phyloP scores from a whole-genome alignment of 2,888 invertebrate species.

The Apamea epomidion region DNA sequence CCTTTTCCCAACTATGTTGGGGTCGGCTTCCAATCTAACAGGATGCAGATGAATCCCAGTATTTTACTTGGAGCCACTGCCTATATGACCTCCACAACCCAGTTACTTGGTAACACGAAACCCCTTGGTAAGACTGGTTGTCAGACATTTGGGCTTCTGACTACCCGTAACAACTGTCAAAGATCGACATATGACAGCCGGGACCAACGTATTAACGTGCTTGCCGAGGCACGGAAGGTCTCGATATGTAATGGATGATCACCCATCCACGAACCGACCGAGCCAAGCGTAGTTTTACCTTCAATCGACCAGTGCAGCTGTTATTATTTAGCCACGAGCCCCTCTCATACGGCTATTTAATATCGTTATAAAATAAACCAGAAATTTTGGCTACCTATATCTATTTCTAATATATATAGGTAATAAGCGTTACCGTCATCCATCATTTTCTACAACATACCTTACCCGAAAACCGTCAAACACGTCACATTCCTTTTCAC shows the following conservation, averaged over 20 bases:
- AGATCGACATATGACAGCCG: neutral
- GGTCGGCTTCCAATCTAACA: neutral
- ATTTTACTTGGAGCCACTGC: neutral
- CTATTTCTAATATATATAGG: too few species aligned
- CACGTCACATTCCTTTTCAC: slow-evolving; percentile 26
- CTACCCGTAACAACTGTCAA: neutral
- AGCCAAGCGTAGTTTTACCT: neutral
- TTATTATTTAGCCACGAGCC: neutral
- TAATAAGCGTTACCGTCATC: neutral
- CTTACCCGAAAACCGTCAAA: neutral
- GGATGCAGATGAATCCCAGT: neutral
- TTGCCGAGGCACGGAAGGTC: neutral
- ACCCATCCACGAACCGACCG: neutral
- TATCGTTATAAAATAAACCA: neutral
- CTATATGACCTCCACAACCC: neutral
- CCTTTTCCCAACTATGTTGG: neutral
- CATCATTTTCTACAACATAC: neutral
- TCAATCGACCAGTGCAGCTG: too few species aligned
- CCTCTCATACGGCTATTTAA: too few species aligned
- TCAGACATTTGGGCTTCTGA: neutral
- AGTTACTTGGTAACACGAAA: neutral
- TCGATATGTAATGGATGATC: neutral
- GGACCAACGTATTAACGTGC: neutral
- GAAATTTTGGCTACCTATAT: neutral
- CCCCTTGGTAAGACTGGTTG: neutral